phyloP scores from a whole-genome alignment of 2,113 vertebrate genomes.

The human (Homo sapiens) region DNA sequence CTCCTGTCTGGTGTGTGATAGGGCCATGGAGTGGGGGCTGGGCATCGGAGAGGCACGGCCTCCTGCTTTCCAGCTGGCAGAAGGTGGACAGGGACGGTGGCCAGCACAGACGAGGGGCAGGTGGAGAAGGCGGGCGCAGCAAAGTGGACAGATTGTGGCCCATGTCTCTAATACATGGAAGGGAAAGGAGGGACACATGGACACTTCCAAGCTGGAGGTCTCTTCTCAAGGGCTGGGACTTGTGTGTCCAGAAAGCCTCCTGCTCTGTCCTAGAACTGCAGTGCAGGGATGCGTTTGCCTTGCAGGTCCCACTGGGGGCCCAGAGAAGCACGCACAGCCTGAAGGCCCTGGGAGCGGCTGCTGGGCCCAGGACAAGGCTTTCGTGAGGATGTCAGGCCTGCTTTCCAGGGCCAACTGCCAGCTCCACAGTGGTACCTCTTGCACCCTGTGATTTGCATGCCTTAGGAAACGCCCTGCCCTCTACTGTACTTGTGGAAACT shows the following conservation, averaged over 20 bases:
- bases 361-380: not conserved
- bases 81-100: not conserved
- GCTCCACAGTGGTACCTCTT: too few species aligned
- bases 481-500: not conserved
- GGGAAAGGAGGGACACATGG: not conserved
- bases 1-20: not conserved
- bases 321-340: not conserved
- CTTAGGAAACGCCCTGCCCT: too few species aligned
- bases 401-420: not conserved
- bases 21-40: not conserved
- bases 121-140: not conserved
- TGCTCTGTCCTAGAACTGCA: not conserved
- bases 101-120: not conserved
- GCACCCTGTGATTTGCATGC: not conserved
- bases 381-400: not conserved
- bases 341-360: not conserved
- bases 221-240: not conserved
- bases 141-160: not conserved
- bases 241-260: not conserved
- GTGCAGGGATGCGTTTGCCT: not conserved
- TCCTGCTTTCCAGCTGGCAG: not conserved
- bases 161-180: not conserved
- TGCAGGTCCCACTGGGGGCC: too few species aligned
- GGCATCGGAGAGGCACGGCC: not conserved
- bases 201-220: not conserved